These are phyloP conservation scores for Otolemur garnettii DNA, from an alignment of 2,113 vertebrate species.

Conservation along the genomic window DNA sequence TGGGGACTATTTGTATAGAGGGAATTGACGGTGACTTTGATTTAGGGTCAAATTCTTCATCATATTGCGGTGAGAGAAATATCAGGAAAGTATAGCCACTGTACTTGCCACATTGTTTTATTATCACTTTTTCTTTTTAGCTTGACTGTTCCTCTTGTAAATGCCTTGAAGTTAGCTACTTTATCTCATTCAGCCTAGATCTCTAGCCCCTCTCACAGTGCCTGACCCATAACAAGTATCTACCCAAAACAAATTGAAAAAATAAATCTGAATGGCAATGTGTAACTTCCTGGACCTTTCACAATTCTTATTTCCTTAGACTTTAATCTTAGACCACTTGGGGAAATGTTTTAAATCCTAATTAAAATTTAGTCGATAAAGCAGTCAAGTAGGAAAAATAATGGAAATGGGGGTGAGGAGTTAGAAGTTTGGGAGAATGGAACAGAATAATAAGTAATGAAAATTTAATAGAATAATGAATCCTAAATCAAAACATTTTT, in stretches of 20 bases:
- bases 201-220: neutral
- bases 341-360: constrained; percentile 58
- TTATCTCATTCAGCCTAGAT: neutral
- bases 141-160: neutral
- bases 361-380: constrained; percentile 50
- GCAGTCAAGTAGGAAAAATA: constrained; percentile 8
- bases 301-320: neutral
- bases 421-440: neutral
- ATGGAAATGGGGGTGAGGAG: neutral
- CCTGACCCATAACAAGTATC: neutral
- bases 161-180: neutral
- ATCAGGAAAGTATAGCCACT: neutral
- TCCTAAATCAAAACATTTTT: neutral
- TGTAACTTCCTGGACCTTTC: neutral
- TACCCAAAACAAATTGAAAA: neutral
- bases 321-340: constrained; percentile 3
- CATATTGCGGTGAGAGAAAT: neutral
- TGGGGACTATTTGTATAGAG: neutral
- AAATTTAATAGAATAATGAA: constrained; percentile 5
- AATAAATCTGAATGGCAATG: neutral
- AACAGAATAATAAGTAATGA: constrained; percentile 7
- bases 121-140: neutral
- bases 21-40: neutral
- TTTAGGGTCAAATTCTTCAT: neutral
- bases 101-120: neutral